Evolutionary conservation across 2,113 vertebrate genomes (phyloP).

Genomic region (Morone chrysops): DNA sequence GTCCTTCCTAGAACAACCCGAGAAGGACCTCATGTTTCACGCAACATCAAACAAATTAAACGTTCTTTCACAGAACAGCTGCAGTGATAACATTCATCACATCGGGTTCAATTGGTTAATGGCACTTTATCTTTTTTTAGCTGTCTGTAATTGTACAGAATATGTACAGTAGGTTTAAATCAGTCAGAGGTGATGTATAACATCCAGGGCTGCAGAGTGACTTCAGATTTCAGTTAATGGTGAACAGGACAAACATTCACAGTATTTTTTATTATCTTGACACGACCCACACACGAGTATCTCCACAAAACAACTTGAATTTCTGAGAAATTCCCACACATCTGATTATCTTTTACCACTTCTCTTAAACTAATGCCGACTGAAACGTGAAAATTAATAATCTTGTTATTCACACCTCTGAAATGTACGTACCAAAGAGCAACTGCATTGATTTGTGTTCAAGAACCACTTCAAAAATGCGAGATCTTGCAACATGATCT

Average conservation of each 20-base stretch:
- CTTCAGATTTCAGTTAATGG: constrained; percentile 13
- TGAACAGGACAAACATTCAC: constrained; percentile 25
- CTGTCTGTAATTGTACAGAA: background rate
- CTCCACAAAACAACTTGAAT: background rate
- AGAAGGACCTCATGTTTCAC: constrained; percentile 12
- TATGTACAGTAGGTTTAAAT: constrained; percentile 14
- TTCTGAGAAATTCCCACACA: constrained; percentile 14
- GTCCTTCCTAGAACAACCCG: background rate
- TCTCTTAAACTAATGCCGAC: background rate
- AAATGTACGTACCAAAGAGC: background rate
- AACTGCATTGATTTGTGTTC: background rate
- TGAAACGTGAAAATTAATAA: background rate
- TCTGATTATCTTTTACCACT: background rate
- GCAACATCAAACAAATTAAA: constrained; percentile 32
- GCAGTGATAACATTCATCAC: constrained; percentile 18
- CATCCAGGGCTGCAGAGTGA: background rate
- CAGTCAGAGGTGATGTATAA: constrained; percentile 8
- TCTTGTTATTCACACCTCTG: background rate
- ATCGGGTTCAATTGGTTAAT: constrained; percentile 11
- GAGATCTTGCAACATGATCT: constrained; percentile 6
- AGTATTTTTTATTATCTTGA: background rate
- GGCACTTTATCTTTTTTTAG: constrained; percentile 26
- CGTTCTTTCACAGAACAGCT: constrained; percentile 4
- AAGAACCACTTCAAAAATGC: background rate
- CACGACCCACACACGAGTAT: background rate